phyloP scores from a whole-genome alignment of 2,888 invertebrate species.

The Allygus modestus region DNA sequence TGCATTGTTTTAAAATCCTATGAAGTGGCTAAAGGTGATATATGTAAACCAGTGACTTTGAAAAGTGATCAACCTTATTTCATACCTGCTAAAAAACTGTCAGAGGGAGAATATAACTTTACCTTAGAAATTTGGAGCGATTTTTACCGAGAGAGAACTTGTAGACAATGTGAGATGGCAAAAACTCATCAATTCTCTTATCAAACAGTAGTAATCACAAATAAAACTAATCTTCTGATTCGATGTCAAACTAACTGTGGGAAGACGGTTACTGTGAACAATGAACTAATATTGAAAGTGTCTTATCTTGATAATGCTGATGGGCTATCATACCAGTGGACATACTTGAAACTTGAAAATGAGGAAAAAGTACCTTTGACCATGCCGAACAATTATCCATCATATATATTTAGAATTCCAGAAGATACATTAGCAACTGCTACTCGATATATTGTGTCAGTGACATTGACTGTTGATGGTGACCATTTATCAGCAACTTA shows the following conservation, averaged over 20 bases:
- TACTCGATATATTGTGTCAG: not conserved
- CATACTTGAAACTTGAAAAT: not conserved
- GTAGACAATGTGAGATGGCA: not conserved
- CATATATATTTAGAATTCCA: too few species aligned
- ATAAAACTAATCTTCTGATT: not conserved
- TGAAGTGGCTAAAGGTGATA: not conserved
- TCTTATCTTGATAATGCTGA: not conserved
- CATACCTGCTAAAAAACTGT: not conserved
- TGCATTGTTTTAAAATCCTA: not conserved
- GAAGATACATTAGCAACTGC: not conserved
- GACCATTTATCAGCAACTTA: too few species aligned
- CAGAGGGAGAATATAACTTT: not conserved
- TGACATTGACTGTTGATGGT: too few species aligned
- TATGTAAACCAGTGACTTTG: not conserved
- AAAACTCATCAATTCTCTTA: not conserved
- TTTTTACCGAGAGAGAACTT: not conserved
- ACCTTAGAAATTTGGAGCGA: conserved; percentile 12
- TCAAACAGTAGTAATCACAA: not conserved
- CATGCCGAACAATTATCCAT: too few species aligned
- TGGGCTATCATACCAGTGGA: not conserved
- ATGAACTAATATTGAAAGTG: not conserved
- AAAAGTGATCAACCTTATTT: not conserved
- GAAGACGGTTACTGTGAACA: not conserved
- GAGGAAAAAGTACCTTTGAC: too few species aligned
- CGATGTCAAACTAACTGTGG: not conserved